Evolutionary conservation across 2,888 invertebrate genomes (phyloP), one percentile per base, ranked within the genome.

Genomic region (Drosophila pegasa): DNA sequence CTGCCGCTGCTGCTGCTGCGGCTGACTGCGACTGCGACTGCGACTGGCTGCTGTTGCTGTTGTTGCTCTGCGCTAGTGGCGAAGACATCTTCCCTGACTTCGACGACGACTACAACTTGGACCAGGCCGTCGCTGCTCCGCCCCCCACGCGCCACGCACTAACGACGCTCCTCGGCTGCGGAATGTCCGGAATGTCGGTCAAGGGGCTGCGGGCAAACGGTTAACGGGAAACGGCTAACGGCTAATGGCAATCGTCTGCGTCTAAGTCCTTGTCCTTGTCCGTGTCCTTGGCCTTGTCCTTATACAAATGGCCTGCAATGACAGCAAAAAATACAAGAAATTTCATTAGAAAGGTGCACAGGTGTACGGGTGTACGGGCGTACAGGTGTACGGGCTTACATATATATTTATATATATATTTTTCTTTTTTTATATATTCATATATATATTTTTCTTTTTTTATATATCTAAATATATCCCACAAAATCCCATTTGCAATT

Each of bases 51-150:
- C 62, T 69, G 71, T 71, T 79, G 88, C 62, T 87, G 72, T 71
- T 79, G 88, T 86, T 80, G 72, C 71, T 88, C 71, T 81, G 89
- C 67, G 89, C 86, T 71, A 76, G 43, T 73, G 87, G 80, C 71
- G 87, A 78, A 74, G 87, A 88, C 87, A 88, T 88, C 64, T 81
- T 82, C 63, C 16, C 50, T 43, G 16, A 35, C 56, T 22, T 47
- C 66, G 25, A 37, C 20, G 20, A 22, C 31, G 54, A 55, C 54
- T 41, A 31, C 40, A 40, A 68, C 41, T 56, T 35, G 27, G 54
- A 45, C 45, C 61, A 71, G 33, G 47, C 14, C 41, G 41, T 62
- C 79, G 62, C 64, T 50, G 52, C 57, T 47, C 35, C 52, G 38
- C 41, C 51, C 29, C 43, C 48, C 29, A 48, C 48, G 41, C 63